Evolutionary conservation across 2,888 invertebrate species (phyloP), one percentile per base, ranked within the genome.

Genomic region (Lampropteryx suffumata): DNA sequence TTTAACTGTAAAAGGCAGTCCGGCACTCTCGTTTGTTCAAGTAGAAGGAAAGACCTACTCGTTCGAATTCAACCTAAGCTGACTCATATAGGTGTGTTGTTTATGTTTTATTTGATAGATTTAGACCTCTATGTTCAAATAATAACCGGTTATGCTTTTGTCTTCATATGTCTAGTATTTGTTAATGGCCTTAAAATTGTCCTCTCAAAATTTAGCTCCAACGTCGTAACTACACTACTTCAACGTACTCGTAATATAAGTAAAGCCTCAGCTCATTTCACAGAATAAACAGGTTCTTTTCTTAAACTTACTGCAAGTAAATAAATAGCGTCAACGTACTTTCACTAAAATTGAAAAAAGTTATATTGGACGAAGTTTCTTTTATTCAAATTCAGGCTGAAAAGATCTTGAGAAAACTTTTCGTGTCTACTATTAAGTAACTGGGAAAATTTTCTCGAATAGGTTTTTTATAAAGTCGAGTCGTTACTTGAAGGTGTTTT

Each of bases 331-430:
- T 41, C 57, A 54, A 57, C 53, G 53, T 52, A 55, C 59, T 57
- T 61, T 55, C 52, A 59, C 47, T 58, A 59, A 59, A 62, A 59
- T 62, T 62, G 59, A 62, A 62, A 62, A 62, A 62, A 62, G 62
- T 62, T 59, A 58, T 62, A 62, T 62, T 59, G 59, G 56, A 55
- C 52, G 12, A 62, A 59, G 62, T 62, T 62, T 62, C 59, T 59
- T 61, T 57, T 57, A 62, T 59, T 57, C 54, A 57, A 57, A 59
- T 59, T 57, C 52, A 54, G 54, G 48, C 48, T 50, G 43, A 61
- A 59, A 53, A 59, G 54, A 52, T 57, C 59, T 54, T 48, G 50
- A 27, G 51, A 50, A 55, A 43, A 50, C 50, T 61, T 53, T 57
- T 48, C 44, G 28, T 35, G 21, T 47, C 34, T 55, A 49, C 41